Evolutionary conservation across 2,888 invertebrate species (phyloP), one percentile per base, ranked within the genome.

Genomic region (Chymomyza procnemis): DNA sequence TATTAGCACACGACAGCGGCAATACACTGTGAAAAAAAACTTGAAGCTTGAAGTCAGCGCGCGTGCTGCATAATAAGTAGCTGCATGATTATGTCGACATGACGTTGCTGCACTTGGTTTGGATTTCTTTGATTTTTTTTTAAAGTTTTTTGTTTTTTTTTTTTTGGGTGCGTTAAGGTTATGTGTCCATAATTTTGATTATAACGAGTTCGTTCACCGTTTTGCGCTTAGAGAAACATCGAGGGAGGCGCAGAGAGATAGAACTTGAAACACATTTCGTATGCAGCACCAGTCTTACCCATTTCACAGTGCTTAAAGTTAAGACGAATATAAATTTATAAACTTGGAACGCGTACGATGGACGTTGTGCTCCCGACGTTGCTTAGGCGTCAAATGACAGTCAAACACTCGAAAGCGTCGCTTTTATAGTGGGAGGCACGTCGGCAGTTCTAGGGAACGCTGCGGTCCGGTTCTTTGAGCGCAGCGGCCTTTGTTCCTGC

Each of bases 301-400:
- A 82, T 82, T 82, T 73, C 64, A 63, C 54, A 75, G 75, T 71
- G 70, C 71, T 26, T 26, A 26, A 26, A 26, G 12, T 46, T 55
- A n/a, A n/a, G n/a, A n/a, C n/a, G n/a, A n/a, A n/a, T 56, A 26
- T 22, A 67, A 48, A 67, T 64, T 61, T 63, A 56, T 50, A 67
- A 63, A n/a, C n/a, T n/a, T n/a, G n/a, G n/a, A n/a, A n/a, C n/a
- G n/a, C n/a, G n/a, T n/a, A n/a, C n/a, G n/a, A 47, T 55, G 50
- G 69, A 63, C 52, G 62, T 57, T 65, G 59, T 61, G 60, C 47
- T 54, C 65, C 58, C 72, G 75, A 75, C 79, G 87, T 76, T 63
- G 67, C 73, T 72, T 75, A 72, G 71, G 72, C 85, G 75, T 81
- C 88, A 88, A 86, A 87, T 86, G 86, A 87, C 87, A 83, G 76